Percentiles rank a stretch among this genome's conserved stretches.
These are phyloP conservation scores for Laspeyria flexula DNA, from an alignment of 2,888 invertebrate species.

Conservation along the genomic window DNA sequence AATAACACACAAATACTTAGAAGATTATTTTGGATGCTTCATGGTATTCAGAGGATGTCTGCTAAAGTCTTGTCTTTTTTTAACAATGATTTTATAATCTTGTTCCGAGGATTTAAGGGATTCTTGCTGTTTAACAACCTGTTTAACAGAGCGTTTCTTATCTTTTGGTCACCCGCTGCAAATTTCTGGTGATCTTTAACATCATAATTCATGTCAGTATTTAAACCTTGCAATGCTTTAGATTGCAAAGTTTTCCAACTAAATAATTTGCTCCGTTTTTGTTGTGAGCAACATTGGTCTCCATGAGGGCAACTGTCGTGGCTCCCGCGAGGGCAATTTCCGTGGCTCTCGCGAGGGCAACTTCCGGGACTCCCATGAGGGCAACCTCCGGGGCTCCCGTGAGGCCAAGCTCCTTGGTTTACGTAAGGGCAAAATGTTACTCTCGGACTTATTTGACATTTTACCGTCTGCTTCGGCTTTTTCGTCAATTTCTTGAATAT, in stretches of 20 bases:
- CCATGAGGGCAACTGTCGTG: no score
- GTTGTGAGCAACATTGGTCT: no score
- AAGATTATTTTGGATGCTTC: slow-evolving; percentile 63
- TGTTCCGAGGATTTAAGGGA: slow-evolving; percentile 73
- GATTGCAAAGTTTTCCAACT: slow-evolving; percentile 64
- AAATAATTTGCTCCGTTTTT: slow-evolving; percentile 43
- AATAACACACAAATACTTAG: slow-evolving; percentile 45
- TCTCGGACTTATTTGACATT: neutral
- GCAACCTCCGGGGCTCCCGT: no score
- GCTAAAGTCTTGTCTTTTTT: slow-evolving; percentile 72
- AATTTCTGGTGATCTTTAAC: slow-evolving; percentile 65
- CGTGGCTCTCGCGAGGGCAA: no score
- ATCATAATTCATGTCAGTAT: slow-evolving; percentile 51
- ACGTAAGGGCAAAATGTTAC: slow-evolving; percentile 51
- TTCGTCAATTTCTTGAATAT: slow-evolving; percentile 66
- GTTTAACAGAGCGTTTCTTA: slow-evolving; percentile 69
- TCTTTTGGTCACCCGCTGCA: slow-evolving; percentile 62
- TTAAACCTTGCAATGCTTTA: slow-evolving; percentile 37
- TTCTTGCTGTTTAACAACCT: slow-evolving; percentile 74
- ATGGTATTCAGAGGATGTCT: slow-evolving; percentile 52
- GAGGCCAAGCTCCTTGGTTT: slow-evolving; percentile 13
- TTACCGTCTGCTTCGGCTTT: slow-evolving; percentile 50
- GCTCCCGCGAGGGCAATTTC: no score
- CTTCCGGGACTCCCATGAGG: no score
- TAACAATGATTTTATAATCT: slow-evolving; percentile 67